Percentiles rank a stretch among this genome's conserved stretches.
phyloP scores from a whole-genome alignment of 2,113 vertebrate species.

The Mus pahari region DNA sequence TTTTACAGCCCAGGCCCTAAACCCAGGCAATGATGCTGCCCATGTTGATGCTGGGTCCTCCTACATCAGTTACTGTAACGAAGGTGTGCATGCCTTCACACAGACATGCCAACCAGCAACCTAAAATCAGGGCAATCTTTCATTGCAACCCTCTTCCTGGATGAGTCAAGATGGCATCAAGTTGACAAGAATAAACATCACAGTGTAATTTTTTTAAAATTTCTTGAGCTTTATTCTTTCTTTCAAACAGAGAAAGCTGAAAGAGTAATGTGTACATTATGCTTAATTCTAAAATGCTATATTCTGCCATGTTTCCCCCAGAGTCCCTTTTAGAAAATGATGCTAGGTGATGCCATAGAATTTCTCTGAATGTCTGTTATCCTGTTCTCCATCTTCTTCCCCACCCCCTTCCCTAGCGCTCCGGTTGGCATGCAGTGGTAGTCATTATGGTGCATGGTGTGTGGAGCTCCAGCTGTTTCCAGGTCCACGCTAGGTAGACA shows the following conservation, averaged over 20 bases:
- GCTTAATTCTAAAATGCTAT: not conserved
- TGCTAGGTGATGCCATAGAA: not conserved
- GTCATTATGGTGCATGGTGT: not conserved
- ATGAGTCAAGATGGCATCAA: not conserved
- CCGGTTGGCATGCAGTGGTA: not conserved
- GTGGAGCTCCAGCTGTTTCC: not conserved
- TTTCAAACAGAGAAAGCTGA: not conserved
- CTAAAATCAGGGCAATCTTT: not conserved
- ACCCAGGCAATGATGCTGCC: not conserved
- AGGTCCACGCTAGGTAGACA: not conserved
- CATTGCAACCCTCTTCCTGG: not conserved
- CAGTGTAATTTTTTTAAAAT: not conserved
- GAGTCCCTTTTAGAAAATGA: conserved; percentile 15
- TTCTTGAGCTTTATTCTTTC: not conserved
- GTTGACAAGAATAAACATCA: not conserved
- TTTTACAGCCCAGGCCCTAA: not conserved
- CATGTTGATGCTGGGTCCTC: not conserved
- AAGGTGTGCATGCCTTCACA: not conserved
- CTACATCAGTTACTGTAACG: not conserved
- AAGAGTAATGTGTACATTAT: not conserved
- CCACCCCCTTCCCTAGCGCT: not conserved
- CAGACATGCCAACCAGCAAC: not conserved
- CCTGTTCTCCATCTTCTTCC: not conserved
- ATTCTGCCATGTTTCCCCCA: not conserved
- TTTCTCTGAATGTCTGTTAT: not conserved